phyloP scores from a whole-genome alignment of 2,797 vertebrate species.

The Malurus splendens region DNA sequence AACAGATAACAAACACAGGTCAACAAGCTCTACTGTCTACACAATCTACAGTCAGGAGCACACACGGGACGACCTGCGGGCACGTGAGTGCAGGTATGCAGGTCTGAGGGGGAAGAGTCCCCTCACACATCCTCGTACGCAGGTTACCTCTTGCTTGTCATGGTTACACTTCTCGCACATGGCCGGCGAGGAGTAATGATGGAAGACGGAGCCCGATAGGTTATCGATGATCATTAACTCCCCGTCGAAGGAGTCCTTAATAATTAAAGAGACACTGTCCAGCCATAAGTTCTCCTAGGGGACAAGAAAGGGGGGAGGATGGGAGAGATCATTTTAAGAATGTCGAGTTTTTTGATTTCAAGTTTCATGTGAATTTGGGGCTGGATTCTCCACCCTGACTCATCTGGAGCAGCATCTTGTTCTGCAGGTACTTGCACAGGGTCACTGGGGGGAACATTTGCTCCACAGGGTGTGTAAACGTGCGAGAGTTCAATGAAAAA shows the following conservation, averaged over 20 bases:
- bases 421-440: constrained; percentile 22
- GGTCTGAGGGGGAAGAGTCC: constrained; percentile 9
- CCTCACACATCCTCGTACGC: constrained; percentile 35
- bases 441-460: not conserved
- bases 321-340: constrained; percentile 73
- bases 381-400: constrained; percentile 52
- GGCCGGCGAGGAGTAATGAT: constrained; percentile 93
- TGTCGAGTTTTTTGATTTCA: constrained; percentile 35
- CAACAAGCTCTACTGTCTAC: constrained; percentile 20
- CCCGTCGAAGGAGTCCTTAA: constrained; percentile 97
- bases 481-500: constrained; percentile 18
- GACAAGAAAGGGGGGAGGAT: constrained; percentile 75
- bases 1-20: constrained; percentile 15
- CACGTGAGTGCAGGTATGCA: not conserved
- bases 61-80: not conserved
- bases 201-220: constrained; percentile 97
- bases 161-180: constrained; percentile 88
- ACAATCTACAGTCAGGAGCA: constrained; percentile 44
- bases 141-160: constrained; percentile 89
- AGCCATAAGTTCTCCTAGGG: constrained; percentile 99
- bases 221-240: constrained; percentile 99
- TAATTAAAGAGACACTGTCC: constrained; percentile 99
- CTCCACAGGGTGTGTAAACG: not conserved
- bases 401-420: constrained; percentile 29
- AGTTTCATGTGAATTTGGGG: constrained; percentile 47